Conservation (phyloP, 1,140 invertebrate genomes). For the Heterodera carotae region DNA sequence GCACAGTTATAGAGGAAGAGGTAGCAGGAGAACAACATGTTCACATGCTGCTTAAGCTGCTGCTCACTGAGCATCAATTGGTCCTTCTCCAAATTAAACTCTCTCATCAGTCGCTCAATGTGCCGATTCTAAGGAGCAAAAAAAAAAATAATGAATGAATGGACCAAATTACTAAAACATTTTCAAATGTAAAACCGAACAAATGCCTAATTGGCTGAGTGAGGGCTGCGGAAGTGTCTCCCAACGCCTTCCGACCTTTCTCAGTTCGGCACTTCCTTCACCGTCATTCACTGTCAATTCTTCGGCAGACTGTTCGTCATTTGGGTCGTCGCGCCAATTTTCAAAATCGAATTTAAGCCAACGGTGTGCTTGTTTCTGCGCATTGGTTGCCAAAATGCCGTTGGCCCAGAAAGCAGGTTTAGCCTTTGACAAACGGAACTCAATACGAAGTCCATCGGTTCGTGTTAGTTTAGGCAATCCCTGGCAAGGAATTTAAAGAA, state of each 20-base stretch:
- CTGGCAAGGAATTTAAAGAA: not conserved
- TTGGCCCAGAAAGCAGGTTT: slow-evolving; percentile 23
- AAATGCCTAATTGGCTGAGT: no score
- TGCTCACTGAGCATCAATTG: not conserved
- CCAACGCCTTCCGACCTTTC: no score
- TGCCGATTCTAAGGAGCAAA: slow-evolving; percentile 16
- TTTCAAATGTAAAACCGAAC: no score
- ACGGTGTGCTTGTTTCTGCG: slow-evolving; percentile 5
- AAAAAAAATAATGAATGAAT: not conserved
- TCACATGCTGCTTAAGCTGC: not conserved
- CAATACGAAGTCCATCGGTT: not conserved
- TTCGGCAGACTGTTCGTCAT: slow-evolving; percentile 23
- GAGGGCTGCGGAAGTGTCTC: no score
- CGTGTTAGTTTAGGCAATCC: slow-evolving; percentile 16
- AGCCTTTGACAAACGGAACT: slow-evolving; percentile 22
- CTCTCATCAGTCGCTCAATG: slow-evolving; percentile 18
- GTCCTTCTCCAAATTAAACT: slow-evolving; percentile 20
- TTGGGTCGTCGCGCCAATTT: slow-evolving; percentile 18
- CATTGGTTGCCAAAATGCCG: not conserved
- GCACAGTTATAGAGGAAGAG: slow-evolving; percentile 28
- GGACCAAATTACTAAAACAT: no score
- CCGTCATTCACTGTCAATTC: slow-evolving; percentile 25
- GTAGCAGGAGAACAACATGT: slow-evolving; percentile 26
- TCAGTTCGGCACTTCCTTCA: not conserved
- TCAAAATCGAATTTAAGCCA: slow-evolving; percentile 36